A percentile compares a stretch with the other conserved stretches of the same genome.
These are phyloP conservation scores for Sarcophaga caerulescens DNA, from an alignment of 2,888 invertebrate genomes.

Conservation along the genomic window DNA sequence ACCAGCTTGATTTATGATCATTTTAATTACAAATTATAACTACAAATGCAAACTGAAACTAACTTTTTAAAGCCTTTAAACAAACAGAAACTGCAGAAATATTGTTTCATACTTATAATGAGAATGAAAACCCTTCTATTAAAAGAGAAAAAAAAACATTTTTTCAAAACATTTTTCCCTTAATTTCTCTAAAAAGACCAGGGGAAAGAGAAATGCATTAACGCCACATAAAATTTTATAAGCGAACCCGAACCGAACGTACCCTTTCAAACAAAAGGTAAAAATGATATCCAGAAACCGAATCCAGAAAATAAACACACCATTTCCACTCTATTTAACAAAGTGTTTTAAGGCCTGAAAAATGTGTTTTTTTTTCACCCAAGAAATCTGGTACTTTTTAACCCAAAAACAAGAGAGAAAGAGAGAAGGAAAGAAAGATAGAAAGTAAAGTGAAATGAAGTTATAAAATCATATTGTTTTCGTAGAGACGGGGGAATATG, in stretches of 20 bases:
- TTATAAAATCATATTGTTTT: neutral
- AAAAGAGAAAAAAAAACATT: neutral
- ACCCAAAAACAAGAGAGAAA: constrained; percentile 39
- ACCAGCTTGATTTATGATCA: constrained; percentile 76
- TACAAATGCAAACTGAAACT: constrained; percentile 33
- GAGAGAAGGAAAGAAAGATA: too few relatives aligned
- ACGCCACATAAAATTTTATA: constrained; percentile 38
- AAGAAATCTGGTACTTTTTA: constrained; percentile 13
- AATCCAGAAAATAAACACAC: constrained; percentile 59
- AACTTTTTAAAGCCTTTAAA: constrained; percentile 46
- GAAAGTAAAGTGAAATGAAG: too few relatives aligned
- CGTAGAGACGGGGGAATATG: neutral
- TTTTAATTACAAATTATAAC: constrained; percentile 72
- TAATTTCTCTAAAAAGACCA: neutral
- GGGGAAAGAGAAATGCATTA: constrained; percentile 5
- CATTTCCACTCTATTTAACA: constrained; percentile 60
- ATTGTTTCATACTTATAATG: neutral
- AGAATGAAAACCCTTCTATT: neutral
- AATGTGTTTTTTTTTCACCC: neutral
- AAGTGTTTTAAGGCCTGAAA: constrained; percentile 46
- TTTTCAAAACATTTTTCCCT: too few relatives aligned
- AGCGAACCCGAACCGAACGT: neutral
- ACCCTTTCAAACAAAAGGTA: neutral
- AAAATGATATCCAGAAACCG: constrained; percentile 15
- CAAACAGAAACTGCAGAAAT: constrained; percentile 34